Evolutionary conservation across 2,888 invertebrate species (phyloP).

Genomic region (Fragum whitleyi): DNA sequence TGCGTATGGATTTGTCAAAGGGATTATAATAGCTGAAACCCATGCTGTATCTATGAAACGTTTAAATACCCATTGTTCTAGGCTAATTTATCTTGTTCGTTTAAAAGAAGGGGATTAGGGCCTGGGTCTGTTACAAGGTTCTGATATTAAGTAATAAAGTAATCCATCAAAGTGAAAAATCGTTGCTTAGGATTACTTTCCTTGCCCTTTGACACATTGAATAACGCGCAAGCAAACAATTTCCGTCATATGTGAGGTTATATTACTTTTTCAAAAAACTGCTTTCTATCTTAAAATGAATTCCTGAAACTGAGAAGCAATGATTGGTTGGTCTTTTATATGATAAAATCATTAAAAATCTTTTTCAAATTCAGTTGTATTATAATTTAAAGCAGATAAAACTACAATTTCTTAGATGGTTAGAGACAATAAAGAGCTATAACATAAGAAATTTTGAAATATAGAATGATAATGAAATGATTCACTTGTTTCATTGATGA

Average conservation of each 20-base stretch:
- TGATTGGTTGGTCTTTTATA: no score
- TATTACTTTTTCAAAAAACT: no score
- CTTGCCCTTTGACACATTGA: slow-evolving; percentile 29
- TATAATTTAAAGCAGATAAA: no score
- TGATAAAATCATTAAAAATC: no score
- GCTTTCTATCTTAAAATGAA: no score
- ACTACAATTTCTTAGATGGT: no score
- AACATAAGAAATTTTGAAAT: no score
- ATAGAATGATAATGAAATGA: no score
- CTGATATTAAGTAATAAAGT: slow-evolving; percentile 30
- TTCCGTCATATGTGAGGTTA: background rate
- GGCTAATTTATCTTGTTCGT: slow-evolving; percentile 50
- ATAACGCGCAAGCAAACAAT: background rate
- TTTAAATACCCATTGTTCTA: slow-evolving; percentile 48
- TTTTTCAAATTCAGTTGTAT: no score
- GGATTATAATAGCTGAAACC: slow-evolving; percentile 26
- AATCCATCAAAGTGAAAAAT: slow-evolving; percentile 55
- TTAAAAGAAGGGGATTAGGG: slow-evolving; percentile 40
- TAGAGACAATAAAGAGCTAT: no score
- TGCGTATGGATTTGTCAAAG: slow-evolving; percentile 15
- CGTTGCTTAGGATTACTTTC: slow-evolving; percentile 4
- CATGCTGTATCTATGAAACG: slow-evolving; percentile 50
- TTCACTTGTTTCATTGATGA: no score
- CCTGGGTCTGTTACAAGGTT: slow-evolving; percentile 25
- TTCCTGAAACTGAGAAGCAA: no score